Evolutionary conservation across 2,888 invertebrate species (phyloP), one percentile per base, ranked within the genome.

Genomic region (Thereva unica): DNA sequence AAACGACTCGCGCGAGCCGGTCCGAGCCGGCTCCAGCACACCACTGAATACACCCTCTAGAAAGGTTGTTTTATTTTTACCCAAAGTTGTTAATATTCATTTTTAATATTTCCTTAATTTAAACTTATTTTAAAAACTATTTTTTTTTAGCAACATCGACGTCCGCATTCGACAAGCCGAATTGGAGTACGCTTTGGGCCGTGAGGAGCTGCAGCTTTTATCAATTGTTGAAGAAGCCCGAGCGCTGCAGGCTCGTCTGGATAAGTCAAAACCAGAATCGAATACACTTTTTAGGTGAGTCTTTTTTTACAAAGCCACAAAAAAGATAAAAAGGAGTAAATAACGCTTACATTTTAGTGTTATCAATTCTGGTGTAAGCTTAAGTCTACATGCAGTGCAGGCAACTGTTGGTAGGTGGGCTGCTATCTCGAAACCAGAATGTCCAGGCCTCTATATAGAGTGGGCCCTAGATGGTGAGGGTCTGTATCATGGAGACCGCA

Each of bases 111-210:
- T 49, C 35, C 34, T 49, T 7, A n/a, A 23, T 23, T 23, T 23
- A 23, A 6, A 3, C n/a, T 10, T 59, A 37, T 9, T 41, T 41
- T 41, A 41, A 41, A 41, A 41, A 41, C 6, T 3, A 41, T 3
- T 8, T 8, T 65, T 72, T 79, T 80, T 2, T 80, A 93, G 93
- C 75, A 93, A 93, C 79, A 94, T 94, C 68, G 94, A 95, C 80
- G 89, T 90, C 54, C 85, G 93, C 72, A 94, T 95, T 77, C 90
- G 93, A 75, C 93, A 94, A 77, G 95, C 95, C 0, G 95, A 95
- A 80, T 82, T 94, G 73, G 94, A 94, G 77, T 94, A 93, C 79
- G 89, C 93, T 77, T 82, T 93, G 71, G 94, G 94, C 0, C 85
- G 93, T 53, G 94, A 95, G 80, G 95, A 95, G 81, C 82, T 94